phyloP scores from a whole-genome alignment of 2,797 vertebrate species.

The Cynodonichthys magdalenae region DNA sequence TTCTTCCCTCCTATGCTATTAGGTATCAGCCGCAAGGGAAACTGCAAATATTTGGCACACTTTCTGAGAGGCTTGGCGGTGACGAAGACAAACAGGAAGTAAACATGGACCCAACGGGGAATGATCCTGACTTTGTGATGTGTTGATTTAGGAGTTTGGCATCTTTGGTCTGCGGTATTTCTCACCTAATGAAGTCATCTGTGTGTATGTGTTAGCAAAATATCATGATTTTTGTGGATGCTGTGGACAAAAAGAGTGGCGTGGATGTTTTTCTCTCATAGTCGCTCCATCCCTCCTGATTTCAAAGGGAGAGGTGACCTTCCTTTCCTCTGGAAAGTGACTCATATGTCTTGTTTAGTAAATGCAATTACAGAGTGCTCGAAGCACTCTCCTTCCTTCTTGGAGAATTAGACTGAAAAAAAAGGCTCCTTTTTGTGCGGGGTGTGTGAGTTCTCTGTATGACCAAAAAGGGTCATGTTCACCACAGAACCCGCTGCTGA shows the following conservation, averaged over 20 bases:
- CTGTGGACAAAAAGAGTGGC: constrained; percentile 52
- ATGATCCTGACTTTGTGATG: constrained; percentile 24
- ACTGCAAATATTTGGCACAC: constrained; percentile 76
- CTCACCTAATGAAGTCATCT: constrained; percentile 26
- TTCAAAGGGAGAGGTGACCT: constrained; percentile 69
- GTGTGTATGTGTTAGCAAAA: too few relatives aligned
- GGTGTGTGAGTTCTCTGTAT: constrained; percentile 46
- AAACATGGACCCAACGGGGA: constrained; percentile 48
- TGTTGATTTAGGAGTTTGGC: constrained; percentile 57
- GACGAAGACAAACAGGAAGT: constrained; percentile 71
- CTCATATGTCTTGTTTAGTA: constrained; percentile 67
- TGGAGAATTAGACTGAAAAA: constrained; percentile 40
- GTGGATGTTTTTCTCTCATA: constrained; percentile 53
- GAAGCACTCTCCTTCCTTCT: constrained; percentile 31
- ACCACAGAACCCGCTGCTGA: constrained; percentile 37
- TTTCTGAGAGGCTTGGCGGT: constrained; percentile 65
- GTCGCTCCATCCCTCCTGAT: constrained; percentile 37
- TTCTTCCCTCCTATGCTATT: constrained; percentile 75
- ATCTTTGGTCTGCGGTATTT: constrained; percentile 49
- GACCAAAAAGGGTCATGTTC: constrained; percentile 63
- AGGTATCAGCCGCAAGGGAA: constrained; percentile 75
- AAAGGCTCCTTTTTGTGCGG: not conserved
- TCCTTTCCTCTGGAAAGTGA: constrained; percentile 63
- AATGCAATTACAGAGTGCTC: constrained; percentile 59
- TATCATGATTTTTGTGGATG: constrained; percentile 20